Evolutionary conservation across 2,888 invertebrate genomes (phyloP).

Genomic region (Agrotis clavis): DNA sequence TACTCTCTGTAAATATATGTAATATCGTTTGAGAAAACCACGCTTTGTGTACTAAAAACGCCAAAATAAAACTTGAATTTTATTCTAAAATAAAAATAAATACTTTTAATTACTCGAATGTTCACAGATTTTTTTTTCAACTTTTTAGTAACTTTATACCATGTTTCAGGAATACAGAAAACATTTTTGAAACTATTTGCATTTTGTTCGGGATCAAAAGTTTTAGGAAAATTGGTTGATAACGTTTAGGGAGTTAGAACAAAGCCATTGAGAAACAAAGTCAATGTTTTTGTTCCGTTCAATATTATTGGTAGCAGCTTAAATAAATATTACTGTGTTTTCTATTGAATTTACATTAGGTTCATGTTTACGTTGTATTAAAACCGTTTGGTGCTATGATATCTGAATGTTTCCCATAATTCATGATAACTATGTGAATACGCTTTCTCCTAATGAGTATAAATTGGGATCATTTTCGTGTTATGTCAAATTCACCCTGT

Average conservation of each 20-base stretch:
- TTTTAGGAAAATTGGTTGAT: conserved; percentile 20
- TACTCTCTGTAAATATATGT: too few species aligned
- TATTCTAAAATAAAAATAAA: background rate
- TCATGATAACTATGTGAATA: background rate
- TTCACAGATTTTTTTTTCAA: background rate
- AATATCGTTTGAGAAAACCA: too few species aligned
- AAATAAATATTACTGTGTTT: conserved; percentile 6
- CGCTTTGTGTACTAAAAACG: too few species aligned
- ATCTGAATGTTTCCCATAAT: background rate
- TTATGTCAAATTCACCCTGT: too few species aligned
- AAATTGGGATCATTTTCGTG: background rate
- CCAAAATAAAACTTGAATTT: too few species aligned
- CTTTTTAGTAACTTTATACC: background rate
- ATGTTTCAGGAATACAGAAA: background rate
- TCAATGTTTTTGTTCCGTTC: conserved; percentile 27
- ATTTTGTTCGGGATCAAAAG: background rate
- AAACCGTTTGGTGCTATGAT: background rate
- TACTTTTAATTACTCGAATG: background rate
- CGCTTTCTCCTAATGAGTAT: background rate
- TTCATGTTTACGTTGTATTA: background rate
- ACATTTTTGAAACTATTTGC: conserved; percentile 9
- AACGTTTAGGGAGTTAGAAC: conserved; percentile 21
- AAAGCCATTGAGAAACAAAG: conserved; percentile 13
- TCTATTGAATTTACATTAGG: conserved; percentile 22
- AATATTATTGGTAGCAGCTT: background rate